Conservation (phyloP, 2,113 vertebrate genomes). For the Cryptotis parvus region DNA sequence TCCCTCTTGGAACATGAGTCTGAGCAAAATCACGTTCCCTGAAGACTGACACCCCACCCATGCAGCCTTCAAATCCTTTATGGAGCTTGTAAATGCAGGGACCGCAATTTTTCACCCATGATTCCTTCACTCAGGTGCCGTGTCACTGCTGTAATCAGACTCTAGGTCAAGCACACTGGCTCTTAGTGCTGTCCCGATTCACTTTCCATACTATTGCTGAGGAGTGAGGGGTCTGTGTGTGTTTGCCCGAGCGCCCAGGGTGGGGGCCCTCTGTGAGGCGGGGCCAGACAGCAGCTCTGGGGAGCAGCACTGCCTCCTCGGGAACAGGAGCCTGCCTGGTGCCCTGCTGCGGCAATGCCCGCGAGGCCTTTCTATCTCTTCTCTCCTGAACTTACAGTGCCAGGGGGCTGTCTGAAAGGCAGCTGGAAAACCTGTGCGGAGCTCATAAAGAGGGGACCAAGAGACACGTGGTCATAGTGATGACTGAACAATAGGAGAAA, state of each 20-base stretch:
- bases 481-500: background rate
- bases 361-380: background rate
- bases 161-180: constrained; percentile 31
- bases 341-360: background rate
- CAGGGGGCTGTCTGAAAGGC: background rate
- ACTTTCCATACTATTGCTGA: constrained; percentile 21
- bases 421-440: background rate
- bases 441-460: background rate
- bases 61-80: background rate
- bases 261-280: background rate
- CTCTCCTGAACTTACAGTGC: constrained; percentile 11
- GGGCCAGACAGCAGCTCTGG: too few species aligned
- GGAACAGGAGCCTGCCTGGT: background rate
- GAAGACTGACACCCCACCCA: background rate
- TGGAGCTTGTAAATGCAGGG: too few species aligned
- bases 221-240: constrained; percentile 16
- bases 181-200: constrained; percentile 35
- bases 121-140: background rate
- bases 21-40: background rate
- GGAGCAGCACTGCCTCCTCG: background rate
- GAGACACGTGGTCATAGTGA: background rate
- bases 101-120: too few species aligned
- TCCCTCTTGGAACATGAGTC: background rate
- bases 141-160: constrained; percentile 46
- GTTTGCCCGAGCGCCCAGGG: background rate